Evolutionary conservation across 2,113 vertebrate species (phyloP), one percentile per base, ranked within the genome.

Genomic region (Rana temporaria): DNA sequence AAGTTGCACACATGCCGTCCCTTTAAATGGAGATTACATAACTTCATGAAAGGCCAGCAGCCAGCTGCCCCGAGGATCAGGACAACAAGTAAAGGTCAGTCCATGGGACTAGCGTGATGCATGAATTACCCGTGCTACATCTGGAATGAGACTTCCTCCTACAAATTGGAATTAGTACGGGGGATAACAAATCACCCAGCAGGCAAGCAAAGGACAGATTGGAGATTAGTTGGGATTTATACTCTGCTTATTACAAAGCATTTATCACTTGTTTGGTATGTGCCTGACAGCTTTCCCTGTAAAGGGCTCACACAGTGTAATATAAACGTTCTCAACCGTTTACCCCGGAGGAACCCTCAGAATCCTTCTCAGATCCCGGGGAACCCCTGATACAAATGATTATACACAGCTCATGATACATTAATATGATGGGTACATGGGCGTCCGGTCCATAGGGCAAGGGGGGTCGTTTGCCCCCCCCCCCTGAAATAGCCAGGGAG

Each of bases 151-250:
- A 62, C 60, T 70, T 82, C 81, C 62, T 69, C 63, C 81, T 81
- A 84, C 81, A 86, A 89, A 87, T 88, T 78, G 71, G 83, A 77
- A 84, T 84, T 85, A 88, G 84, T 84, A 70, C 62, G 68, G 75
- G 75, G 66, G 86, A 89, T 88, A 24, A 0, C 1, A 70, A 85
- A 88, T 87, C 87, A 86, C 84, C 86, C 73, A 86, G 82, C 84
- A 84, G 72, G 14, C 84, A 84, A 38, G 79, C 60, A 81, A 84
- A 69, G 86, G 87, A 85, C 82, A 88, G 84, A 85, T 67, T 65
- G 65, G 56, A 84, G 89, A 87, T 90, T 90, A 53, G 87, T 79
- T 76, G 84, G 88, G 84, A 76, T 42, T 42, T 77, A 85, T 85
- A 85, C 42, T 86, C 86, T 84, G 85, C 82, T 86, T 86, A 89